Evolutionary conservation across 2,888 invertebrate genomes (phyloP).

Genomic region (Argyresthia goedartella): DNA sequence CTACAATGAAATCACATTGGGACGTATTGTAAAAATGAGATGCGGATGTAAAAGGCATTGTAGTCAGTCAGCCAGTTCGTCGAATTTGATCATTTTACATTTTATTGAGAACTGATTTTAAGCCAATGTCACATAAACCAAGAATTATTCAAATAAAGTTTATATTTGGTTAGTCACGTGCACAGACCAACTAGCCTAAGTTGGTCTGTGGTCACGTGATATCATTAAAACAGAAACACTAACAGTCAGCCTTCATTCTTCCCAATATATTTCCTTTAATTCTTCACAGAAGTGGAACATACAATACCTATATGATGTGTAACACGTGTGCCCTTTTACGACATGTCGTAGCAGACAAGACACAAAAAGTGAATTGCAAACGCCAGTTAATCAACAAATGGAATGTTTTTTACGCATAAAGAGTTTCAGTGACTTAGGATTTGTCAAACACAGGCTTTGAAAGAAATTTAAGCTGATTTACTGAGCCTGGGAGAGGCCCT

Average conservation of each 20-base stretch:
- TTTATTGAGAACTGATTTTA: not conserved
- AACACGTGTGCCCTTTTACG: not conserved
- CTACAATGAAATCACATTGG: not conserved
- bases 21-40: not conserved
- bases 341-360: too few relatives aligned
- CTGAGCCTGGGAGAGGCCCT: slow-evolving; percentile 45
- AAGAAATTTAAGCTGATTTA: slow-evolving; percentile 48
- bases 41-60: not conserved
- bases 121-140: too few relatives aligned
- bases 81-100: not conserved
- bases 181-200: too few relatives aligned
- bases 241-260: too few relatives aligned
- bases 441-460: slow-evolving; percentile 55
- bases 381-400: slow-evolving; percentile 33
- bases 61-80: not conserved
- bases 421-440: slow-evolving; percentile 24
- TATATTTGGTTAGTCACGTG: too few relatives aligned
- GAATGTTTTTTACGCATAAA: slow-evolving; percentile 54
- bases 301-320: not conserved
- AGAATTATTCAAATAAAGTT: too few relatives aligned
- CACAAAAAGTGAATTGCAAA: not conserved
- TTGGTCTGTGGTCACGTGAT: not conserved
- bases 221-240: not conserved
- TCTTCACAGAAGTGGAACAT: not conserved
- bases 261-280: not conserved